Conservation (phyloP, 2,797 vertebrate genomes). For the Xenopus petersii region DNA sequence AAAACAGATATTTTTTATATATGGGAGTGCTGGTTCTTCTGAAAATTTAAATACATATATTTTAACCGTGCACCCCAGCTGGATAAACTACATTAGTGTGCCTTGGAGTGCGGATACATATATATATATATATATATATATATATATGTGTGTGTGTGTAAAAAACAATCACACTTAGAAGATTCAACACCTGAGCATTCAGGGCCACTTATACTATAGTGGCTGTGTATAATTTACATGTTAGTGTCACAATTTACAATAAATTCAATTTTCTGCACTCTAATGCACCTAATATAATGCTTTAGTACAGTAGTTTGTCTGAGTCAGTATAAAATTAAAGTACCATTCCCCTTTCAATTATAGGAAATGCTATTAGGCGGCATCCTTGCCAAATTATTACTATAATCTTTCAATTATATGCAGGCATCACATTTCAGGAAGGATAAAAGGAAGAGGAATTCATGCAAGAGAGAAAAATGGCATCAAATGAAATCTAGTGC, state of each 20-base stretch:
- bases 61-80: too few species aligned
- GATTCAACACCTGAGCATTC: conserved; percentile 18
- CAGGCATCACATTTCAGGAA: conserved; percentile 25
- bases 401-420: conserved; percentile 44
- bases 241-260: conserved; percentile 38
- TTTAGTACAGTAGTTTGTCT: conserved; percentile 42
- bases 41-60: too few species aligned
- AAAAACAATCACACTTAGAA: too few species aligned
- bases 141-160: too few species aligned
- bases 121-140: too few species aligned
- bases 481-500: conserved; percentile 12
- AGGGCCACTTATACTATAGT: conserved; percentile 32
- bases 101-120: too few species aligned
- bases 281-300: conserved; percentile 34
- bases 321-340: conserved; percentile 48
- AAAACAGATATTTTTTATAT: too few species aligned
- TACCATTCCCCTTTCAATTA: conserved; percentile 46
- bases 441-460: conserved; percentile 35
- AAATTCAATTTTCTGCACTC: conserved; percentile 38
- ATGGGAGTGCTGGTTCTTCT: too few species aligned
- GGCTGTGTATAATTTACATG: conserved; percentile 40
- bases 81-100: too few species aligned
- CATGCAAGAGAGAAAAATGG: conserved; percentile 29
- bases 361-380: conserved; percentile 47
- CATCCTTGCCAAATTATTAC: conserved; percentile 44